Evolutionary conservation across 2,797 vertebrate species (phyloP).

Genomic region (Rhinoraja longicauda): DNA sequence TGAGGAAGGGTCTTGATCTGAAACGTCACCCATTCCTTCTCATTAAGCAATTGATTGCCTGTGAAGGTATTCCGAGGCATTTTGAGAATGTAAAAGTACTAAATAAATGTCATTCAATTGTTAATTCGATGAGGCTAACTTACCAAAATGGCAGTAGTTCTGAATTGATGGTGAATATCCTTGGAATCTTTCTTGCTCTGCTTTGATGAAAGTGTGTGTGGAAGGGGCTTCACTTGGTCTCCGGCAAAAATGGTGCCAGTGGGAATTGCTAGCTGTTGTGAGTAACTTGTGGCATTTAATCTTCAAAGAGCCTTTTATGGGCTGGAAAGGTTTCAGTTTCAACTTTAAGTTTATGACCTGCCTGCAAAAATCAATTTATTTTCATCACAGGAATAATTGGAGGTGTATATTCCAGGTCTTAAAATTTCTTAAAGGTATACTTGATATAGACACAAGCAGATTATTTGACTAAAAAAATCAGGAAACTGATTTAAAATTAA

Average conservation of each 20-base stretch:
- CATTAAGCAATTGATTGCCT: background rate
- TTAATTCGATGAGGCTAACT: background rate
- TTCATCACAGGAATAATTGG: background rate
- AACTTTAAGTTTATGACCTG: background rate
- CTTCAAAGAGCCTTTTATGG: background rate
- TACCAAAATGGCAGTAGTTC: background rate
- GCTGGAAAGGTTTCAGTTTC: background rate
- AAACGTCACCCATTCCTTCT: too few relatives aligned
- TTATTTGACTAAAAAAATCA: background rate
- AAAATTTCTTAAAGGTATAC: background rate
- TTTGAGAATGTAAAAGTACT: background rate
- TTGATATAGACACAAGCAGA: background rate
- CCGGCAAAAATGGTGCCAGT: background rate
- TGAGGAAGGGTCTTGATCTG: too few relatives aligned
- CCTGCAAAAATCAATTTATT: background rate
- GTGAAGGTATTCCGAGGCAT: background rate
- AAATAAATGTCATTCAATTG: background rate
- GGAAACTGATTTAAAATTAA: background rate
- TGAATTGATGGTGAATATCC: background rate
- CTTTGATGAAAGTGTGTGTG: background rate
- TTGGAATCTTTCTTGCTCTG: background rate
- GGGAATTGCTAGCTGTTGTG: background rate
- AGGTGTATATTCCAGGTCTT: background rate
- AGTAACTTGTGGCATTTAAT: background rate
- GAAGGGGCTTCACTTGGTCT: background rate